Percentiles rank a stretch among this genome's conserved stretches.
Evolutionary conservation across 2,113 vertebrate species (phyloP).

Genomic region (Mormyrus lacerda): DNA sequence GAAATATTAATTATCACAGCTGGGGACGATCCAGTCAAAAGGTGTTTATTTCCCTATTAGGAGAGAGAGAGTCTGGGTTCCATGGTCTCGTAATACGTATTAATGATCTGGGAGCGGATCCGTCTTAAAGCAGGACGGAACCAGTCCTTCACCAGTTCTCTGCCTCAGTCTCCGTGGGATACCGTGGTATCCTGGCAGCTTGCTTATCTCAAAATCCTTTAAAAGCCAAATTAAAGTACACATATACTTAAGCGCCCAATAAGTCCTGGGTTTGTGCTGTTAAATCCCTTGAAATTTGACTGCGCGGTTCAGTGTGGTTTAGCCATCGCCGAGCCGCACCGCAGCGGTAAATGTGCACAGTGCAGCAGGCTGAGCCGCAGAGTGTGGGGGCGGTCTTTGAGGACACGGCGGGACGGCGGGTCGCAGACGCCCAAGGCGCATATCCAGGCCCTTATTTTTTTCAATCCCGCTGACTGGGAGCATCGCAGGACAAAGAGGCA

Average conservation of each 20-base stretch:
- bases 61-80: slow-evolving; percentile 53
- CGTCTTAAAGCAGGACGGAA: slow-evolving; percentile 44
- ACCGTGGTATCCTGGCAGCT: background rate
- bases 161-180: background rate
- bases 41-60: slow-evolving; percentile 62
- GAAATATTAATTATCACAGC: slow-evolving; percentile 71
- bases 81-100: slow-evolving; percentile 60
- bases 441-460: slow-evolving; percentile 1
- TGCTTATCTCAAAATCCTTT: background rate
- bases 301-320: background rate
- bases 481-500: slow-evolving; percentile 46
- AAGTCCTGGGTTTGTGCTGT: background rate
- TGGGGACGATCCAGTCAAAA: slow-evolving; percentile 48
- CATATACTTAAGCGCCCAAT: background rate
- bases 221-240: background rate
- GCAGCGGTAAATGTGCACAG: background rate
- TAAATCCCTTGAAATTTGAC: background rate
- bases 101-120: slow-evolving; percentile 61
- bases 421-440: background rate
- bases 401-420: background rate
- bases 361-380: background rate
- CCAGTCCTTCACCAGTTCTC: background rate
- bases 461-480: slow-evolving; percentile 47
- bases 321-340: background rate
- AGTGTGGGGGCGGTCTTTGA: background rate